A percentile compares a stretch with the other conserved stretches of the same genome.
These are phyloP conservation scores for Polyploca ridens DNA, from an alignment of 2,888 invertebrate genomes.

Conservation along the genomic window DNA sequence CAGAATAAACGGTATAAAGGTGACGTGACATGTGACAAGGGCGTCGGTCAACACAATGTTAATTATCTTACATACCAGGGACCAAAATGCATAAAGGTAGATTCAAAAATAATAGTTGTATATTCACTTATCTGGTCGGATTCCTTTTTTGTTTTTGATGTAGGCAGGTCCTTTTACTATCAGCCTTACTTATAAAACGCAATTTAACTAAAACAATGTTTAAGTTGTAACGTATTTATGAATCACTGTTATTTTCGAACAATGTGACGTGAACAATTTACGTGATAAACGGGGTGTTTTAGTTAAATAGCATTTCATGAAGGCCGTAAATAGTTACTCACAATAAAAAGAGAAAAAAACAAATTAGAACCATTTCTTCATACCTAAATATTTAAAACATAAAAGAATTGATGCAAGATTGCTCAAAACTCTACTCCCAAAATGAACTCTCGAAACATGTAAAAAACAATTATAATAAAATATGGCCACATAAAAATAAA, in stretches of 20 bases:
- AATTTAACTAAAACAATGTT: too few relatives aligned
- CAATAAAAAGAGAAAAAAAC: not conserved
- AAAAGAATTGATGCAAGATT: not conserved
- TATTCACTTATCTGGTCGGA: slow-evolving; percentile 3
- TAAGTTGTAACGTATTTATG: too few relatives aligned
- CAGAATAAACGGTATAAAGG: not conserved
- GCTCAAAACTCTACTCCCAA: not conserved
- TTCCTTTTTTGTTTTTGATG: not conserved
- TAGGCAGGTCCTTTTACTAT: not conserved
- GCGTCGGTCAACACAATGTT: not conserved
- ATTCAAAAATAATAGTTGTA: not conserved
- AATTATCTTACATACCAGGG: not conserved
- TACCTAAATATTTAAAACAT: not conserved
- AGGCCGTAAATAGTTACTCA: not conserved
- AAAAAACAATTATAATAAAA: slow-evolving; percentile 1
- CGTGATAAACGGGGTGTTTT: too few relatives aligned
- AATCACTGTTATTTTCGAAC: too few relatives aligned
- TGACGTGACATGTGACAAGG: not conserved
- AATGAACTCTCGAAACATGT: not conserved
- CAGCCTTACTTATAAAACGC: not conserved
- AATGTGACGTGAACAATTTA: too few relatives aligned
- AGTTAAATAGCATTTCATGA: too few relatives aligned
- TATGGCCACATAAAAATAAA: not conserved
- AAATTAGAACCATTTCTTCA: not conserved
- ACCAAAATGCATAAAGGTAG: slow-evolving; percentile 1